These are phyloP conservation scores for Collichthys lucidus DNA, from an alignment of 2,113 vertebrate genomes.

Conservation along the genomic window DNA sequence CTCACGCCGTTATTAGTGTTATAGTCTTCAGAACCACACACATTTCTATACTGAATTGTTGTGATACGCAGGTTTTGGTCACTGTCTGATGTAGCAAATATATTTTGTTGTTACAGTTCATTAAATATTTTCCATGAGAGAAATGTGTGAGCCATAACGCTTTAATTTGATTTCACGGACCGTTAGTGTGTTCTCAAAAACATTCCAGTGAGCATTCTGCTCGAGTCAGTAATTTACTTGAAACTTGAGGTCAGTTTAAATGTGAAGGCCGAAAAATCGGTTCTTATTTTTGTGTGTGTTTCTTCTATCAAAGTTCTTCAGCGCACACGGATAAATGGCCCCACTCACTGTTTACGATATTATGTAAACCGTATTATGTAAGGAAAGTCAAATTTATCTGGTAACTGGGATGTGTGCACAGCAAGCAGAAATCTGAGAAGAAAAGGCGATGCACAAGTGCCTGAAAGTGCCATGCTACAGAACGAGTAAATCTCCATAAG, in stretches of 20 bases:
- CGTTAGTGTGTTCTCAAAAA: neutral
- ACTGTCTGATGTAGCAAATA: neutral
- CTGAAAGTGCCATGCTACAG: too few relatives aligned
- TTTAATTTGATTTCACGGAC: slow-evolving; percentile 24
- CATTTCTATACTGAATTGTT: neutral
- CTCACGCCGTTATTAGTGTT: too few relatives aligned
- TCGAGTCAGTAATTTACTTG: neutral
- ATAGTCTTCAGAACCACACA: neutral
- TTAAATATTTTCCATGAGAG: slow-evolving; percentile 2
- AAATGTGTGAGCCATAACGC: neutral
- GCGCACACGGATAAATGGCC: too few relatives aligned
- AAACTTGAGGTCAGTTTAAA: neutral
- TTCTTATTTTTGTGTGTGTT: neutral
- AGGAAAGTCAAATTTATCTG: too few relatives aligned
- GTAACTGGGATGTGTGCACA: too few relatives aligned
- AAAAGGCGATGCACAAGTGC: too few relatives aligned
- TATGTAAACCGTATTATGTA: too few relatives aligned
- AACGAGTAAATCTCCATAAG: too few relatives aligned
- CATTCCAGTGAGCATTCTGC: neutral
- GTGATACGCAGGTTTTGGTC: neutral
- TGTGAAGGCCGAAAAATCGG: neutral
- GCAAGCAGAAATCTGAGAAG: too few relatives aligned
- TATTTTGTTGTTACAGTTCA: neutral
- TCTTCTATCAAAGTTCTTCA: neutral
- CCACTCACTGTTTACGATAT: too few relatives aligned